phyloP scores from a whole-genome alignment of 2,113 vertebrate genomes.

The Anser brachyrhynchus region DNA sequence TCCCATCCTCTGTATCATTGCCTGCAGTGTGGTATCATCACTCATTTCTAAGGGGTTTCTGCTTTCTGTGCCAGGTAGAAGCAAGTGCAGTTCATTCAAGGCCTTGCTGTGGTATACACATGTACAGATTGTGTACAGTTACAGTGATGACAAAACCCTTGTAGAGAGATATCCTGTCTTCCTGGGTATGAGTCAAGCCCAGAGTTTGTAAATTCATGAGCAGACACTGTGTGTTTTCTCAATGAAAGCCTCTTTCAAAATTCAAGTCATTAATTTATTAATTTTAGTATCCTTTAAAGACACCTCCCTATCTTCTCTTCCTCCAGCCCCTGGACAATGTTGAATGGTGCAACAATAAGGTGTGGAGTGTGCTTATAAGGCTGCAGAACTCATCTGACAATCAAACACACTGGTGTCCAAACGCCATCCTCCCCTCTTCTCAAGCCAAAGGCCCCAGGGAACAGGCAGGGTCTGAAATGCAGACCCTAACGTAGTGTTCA shows the following conservation, averaged over 20 bases:
- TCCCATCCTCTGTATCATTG: background rate
- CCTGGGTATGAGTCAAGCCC: background rate
- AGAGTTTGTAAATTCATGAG: background rate
- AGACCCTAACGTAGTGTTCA: background rate
- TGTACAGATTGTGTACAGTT: background rate
- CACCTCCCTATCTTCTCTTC: background rate
- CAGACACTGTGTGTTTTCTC: background rate
- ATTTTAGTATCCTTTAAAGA: background rate
- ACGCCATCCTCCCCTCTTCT: background rate
- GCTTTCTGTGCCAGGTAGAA: background rate
- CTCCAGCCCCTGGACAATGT: background rate
- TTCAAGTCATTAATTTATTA: slow-evolving; percentile 24
- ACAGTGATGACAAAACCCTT: background rate
- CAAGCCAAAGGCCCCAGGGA: background rate
- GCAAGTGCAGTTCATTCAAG: background rate
- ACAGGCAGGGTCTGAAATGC: background rate
- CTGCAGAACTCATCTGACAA: background rate
- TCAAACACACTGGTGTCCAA: background rate
- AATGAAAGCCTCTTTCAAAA: background rate
- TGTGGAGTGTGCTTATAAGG: background rate
- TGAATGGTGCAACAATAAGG: background rate
- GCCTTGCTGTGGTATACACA: background rate
- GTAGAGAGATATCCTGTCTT: background rate
- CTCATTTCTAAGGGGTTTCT: background rate
- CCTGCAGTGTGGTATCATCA: background rate